Conservation (phyloP, 1,140 invertebrate genomes). For the Zophobas morio region DNA sequence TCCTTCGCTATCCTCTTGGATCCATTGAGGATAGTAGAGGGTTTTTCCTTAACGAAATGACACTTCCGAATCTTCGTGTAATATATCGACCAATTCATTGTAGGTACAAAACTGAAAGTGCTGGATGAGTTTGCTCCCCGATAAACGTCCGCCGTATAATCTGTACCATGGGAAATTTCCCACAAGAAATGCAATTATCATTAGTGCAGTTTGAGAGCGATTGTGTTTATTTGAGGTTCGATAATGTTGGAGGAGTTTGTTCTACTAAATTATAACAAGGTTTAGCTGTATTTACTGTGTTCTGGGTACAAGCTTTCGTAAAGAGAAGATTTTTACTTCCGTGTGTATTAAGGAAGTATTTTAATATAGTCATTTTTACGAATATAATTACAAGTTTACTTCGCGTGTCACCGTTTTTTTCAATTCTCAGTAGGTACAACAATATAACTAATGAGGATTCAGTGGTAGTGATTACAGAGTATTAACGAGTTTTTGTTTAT, state of each 20-base stretch:
- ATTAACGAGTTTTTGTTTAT: too few species aligned
- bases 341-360: too few species aligned
- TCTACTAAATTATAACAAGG: neutral
- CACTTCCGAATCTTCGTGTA: neutral
- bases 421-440: too few species aligned
- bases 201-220: neutral
- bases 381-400: too few species aligned
- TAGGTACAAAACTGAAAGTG: neutral
- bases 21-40: neutral
- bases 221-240: conserved; percentile 1
- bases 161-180: conserved; percentile 3
- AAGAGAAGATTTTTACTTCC: too few species aligned
- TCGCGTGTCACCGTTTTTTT: too few species aligned
- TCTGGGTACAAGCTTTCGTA: too few species aligned
- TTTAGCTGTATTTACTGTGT: too few species aligned
- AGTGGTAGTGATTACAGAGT: too few species aligned
- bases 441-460: too few species aligned
- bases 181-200: conserved; percentile 11
- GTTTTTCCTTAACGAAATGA: conserved; percentile 2
- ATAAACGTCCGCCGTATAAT: neutral
- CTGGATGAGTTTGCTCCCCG: neutral
- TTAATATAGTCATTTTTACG: too few species aligned
- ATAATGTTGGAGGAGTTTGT: neutral
- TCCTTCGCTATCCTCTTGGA: conserved; percentile 1
- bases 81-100: neutral